These are phyloP conservation scores for Phoenoteleia sp. DNA, from an alignment of 2,888 invertebrate genomes.

Conservation along the genomic window DNA sequence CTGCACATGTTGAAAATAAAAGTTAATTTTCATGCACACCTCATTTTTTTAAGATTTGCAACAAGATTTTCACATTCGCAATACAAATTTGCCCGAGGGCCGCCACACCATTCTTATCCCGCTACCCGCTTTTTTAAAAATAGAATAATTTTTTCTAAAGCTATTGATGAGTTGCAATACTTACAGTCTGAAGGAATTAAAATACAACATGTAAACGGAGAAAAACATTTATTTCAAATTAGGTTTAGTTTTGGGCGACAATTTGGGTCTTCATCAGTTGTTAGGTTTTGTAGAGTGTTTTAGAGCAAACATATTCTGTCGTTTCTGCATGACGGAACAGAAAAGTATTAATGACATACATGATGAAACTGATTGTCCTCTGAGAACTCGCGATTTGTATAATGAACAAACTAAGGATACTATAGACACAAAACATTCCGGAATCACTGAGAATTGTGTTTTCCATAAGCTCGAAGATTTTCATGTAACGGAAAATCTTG, in stretches of 20 bases:
- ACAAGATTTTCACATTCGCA: too few relatives aligned
- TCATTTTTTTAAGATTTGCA: too few relatives aligned
- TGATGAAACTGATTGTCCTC: background rate
- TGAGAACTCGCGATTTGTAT: background rate
- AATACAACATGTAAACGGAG: constrained; percentile 4
- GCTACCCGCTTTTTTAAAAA: too few relatives aligned
- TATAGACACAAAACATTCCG: background rate
- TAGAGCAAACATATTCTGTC: constrained; percentile 38
- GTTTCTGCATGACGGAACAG: constrained; percentile 41
- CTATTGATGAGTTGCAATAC: constrained; percentile 67
- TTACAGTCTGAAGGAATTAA: constrained; percentile 59
- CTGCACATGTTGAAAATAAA: too few relatives aligned
- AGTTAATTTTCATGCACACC: too few relatives aligned
- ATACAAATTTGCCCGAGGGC: too few relatives aligned
- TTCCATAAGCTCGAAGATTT: constrained; percentile 25
- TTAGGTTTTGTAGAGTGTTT: constrained; percentile 49
- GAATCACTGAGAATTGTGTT: constrained; percentile 14
- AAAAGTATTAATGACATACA: background rate
- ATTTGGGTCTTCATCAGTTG: constrained; percentile 45
- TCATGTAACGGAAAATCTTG: constrained; percentile 3
- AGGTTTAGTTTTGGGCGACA: constrained; percentile 59
- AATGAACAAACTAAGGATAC: background rate
- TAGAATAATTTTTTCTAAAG: constrained; percentile 63
- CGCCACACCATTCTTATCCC: too few relatives aligned
- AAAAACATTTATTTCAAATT: constrained; percentile 65